Base-by-base conservation (phyloP, 2,888 invertebrate genomes). In the Clunio marinus region DNA sequence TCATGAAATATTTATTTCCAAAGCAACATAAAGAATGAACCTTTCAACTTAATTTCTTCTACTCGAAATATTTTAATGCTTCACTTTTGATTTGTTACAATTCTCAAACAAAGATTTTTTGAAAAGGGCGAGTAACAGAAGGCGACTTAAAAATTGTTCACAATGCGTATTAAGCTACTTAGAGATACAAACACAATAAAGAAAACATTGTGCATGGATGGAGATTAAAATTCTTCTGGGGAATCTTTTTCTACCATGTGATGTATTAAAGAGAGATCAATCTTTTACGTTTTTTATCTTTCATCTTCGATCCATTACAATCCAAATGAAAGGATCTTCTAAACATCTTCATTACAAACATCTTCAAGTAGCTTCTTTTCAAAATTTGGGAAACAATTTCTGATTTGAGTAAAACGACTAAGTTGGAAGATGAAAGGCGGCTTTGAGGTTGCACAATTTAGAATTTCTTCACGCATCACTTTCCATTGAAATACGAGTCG, bases 81-180 rank as follows among this genome's bases (percentile, higher is more conserved):
- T 22, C 22, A 15, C 45, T 13, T 45, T 51, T 51, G 17, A 20
- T 51, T 51, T 22, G 51, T 22, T 17, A 7, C 51, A 51, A 51
- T 3, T 2, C 15, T 22, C 3, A n/a, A 7, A 32, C 10, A 45
- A n/a, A n/a, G n/a, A n/a, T n/a, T n/a, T n/a, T n/a, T n/a, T n/a
- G n/a, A n/a, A n/a, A 27, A 24, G 20, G 57, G 57, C 7, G 5
- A 13, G 24, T 5, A 25, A 15, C n/a, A 24, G 25, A 25, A 20
- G 25, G 28, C 22, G 28, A 57, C 13, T 57, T 57, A 13, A 10
- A 13, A 57, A 27, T 25, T 41, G 41, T 41, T 27, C 25, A 27
- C n/a, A 13, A 10, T 57, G 57, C 57, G 57, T 57, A 57, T 57
- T 57, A 57, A 57, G 57, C 57, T 57, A 57, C 57, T 57, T 57